Evolutionary conservation across 1,140 invertebrate species (phyloP), one percentile per base, ranked within the genome.

Genomic region (Listronotus bonariensis): DNA sequence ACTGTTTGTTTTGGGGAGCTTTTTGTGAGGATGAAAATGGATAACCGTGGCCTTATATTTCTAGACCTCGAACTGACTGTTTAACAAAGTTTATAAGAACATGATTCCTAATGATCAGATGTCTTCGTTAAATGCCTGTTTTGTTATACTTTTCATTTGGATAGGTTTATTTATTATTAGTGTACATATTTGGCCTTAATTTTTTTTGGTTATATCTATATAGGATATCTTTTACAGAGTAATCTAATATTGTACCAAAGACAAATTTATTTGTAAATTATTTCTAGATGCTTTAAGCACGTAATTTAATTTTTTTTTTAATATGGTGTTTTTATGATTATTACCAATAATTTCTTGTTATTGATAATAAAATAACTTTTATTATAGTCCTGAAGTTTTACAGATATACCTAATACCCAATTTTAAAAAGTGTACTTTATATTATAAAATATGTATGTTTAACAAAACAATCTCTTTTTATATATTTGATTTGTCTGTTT

Each of bases 1-100:
- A 94, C 79, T 98, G 96, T 79, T 82, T 97, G 42, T 91, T 98
- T 73, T 97, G 94, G 92, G 88, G 86, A 64, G 87, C 82, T 60
- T 88, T 89, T 78, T 94, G 92, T 77, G 85, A 87, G 63, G 86
- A 88, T 70, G 87, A 90, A 54, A 83, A 86, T 69, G 76, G 74
- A 62, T 79, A 74, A 73, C 45, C 46, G 56, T 53, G 42, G 32
- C 17, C 9, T 15, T 14, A 40, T 18, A 14, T 15, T 10, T 40
- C 7, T 49, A 48, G 15, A 45, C 8, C 10, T 40, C 11, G 8
- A 42, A 20, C 40, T 34, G 26, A 41, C 51, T 52, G 41, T 42
- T 62, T 38, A 51, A 54, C 10, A 43, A 53, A 40, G 38, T 15
- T 42, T 14, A 31, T 14, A 43, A 41, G 17, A 49, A 12, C 14